Conservation (phyloP, 2,113 vertebrate species). For the cattle (Bos taurus) region ARS-UCD2.0 NC_037337.1:64763501-64764000, state of each 20-base stretch:
- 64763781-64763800: no score
- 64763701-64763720: not conserved
- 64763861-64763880: accelerated
- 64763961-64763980: no score
- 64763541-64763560: not conserved
- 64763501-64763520: not conserved
- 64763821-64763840: no score
- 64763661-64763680: not conserved
- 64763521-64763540: not conserved
- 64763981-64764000: no score
- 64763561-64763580: not conserved
- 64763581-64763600: not conserved
- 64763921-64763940: no score
- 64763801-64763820: no score
- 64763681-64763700: not conserved
- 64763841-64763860: no score
- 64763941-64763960: no score
- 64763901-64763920: no score
- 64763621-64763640: not conserved
- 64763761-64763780: accelerated
- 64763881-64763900: no score
- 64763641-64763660: not conserved
- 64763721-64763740: not conserved
- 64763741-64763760: not conserved
- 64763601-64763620: not conserved